Evolutionary conservation across 1,140 invertebrate genomes (phyloP), one percentile per base, ranked within the genome.

Genomic region (Solenopsis fugax): DNA sequence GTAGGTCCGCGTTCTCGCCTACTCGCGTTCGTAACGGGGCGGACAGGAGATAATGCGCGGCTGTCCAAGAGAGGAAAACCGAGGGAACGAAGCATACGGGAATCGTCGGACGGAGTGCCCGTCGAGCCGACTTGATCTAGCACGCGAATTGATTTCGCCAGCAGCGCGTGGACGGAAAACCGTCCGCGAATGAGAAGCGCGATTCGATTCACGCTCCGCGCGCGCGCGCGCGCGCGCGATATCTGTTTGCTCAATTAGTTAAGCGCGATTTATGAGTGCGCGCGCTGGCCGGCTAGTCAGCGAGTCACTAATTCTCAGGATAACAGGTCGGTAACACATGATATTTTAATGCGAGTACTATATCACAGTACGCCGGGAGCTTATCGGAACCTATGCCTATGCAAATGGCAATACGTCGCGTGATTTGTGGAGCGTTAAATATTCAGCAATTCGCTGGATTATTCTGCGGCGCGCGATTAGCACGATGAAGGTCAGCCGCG

Each of bases 221-320:
- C 64, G 41, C 88, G 86, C 64, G 41, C 88, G 86, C n/a, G n/a
- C 67, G 16, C 21, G 71, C 64, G 41, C 88, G 86, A 29, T 29
- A 29, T 29, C 78, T 67, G 62, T 87, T 84, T 60, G 54, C 54
- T 80, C 85, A 89, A 89, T 89, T 89, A 90, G 89, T 90, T 90
- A 89, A 56, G 21, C 13, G 72, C 86, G 81, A 90, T 90, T 90
- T 90, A 90, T 86, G 88, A 90, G 88, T 82, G 24, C 85, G 60
- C 78, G 37, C 65, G 29, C n/a, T 45, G 50, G 52, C 29, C 50
- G 62, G 21, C 37, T 64, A 60, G 54, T 81, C 52, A 34, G 45
- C 69, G 69, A 64, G 54, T 75, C 34, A n/a, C 80, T 84, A 84
- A 87, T 85, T 71, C 88, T 72, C 88, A 5, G 62, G 69, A 78